These are phyloP conservation scores for Morpho deidamia DNA, from an alignment of 2,888 invertebrate species.

Conservation along the genomic window DNA sequence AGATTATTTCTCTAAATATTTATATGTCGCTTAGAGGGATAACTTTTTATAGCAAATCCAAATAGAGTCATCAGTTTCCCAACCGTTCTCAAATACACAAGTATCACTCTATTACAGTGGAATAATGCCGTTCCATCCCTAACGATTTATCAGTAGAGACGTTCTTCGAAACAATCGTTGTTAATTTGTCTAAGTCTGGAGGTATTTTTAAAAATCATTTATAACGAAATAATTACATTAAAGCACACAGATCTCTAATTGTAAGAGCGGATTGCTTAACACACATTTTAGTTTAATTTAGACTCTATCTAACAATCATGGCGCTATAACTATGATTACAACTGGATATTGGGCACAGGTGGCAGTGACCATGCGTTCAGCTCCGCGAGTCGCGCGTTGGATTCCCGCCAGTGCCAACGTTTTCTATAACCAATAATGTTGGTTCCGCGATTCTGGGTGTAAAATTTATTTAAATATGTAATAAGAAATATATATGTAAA, in stretches of 20 bases:
- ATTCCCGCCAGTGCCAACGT: too few relatives aligned
- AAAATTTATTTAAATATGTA: too few relatives aligned
- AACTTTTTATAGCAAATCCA: slow-evolving; percentile 70
- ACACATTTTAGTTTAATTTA: too few relatives aligned
- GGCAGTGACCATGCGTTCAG: too few relatives aligned
- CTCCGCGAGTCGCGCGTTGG: too few relatives aligned
- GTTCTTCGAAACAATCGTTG: slow-evolving; percentile 29
- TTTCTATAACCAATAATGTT: too few relatives aligned
- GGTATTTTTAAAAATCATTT: not conserved
- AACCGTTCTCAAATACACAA: slow-evolving; percentile 30
- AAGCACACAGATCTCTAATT: not conserved
- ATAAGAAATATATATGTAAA: too few relatives aligned
- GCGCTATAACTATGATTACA: too few relatives aligned
- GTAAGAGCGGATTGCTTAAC: too few relatives aligned
- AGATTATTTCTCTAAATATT: slow-evolving; percentile 54
- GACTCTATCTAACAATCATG: too few relatives aligned
- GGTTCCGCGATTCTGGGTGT: too few relatives aligned
- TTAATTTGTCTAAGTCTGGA: slow-evolving; percentile 43
- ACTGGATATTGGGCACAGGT: too few relatives aligned
- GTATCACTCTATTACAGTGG: slow-evolving; percentile 34
- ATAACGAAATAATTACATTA: not conserved
- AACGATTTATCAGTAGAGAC: slow-evolving; percentile 65
- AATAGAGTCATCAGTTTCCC: slow-evolving; percentile 55
- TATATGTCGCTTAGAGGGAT: slow-evolving; percentile 62
- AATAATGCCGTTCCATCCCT: slow-evolving; percentile 41